Evolutionary conservation across 2,888 invertebrate species (phyloP).

Genomic region (Thecocarcelia acutangulata): DNA sequence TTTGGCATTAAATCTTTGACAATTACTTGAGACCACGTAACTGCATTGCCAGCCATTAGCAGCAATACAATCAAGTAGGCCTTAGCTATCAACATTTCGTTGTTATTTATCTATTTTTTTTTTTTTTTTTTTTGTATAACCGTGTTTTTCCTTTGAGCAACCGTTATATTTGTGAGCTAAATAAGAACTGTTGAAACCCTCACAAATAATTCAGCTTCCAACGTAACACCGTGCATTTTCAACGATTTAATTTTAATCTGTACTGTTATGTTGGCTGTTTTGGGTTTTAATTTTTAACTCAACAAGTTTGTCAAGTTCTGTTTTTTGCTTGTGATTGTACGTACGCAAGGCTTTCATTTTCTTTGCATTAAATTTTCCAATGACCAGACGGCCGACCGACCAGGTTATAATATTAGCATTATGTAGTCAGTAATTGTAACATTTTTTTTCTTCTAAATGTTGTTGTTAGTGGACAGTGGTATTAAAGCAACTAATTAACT

Average conservation of each 20-base stretch:
- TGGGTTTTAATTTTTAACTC: constrained; percentile 3
- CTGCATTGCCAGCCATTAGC: constrained; percentile 38
- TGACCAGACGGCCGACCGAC: constrained; percentile 47
- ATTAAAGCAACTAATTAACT: no score
- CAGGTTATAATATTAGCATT: constrained; percentile 63
- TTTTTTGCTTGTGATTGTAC: constrained; percentile 1
- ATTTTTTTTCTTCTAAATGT: no score
- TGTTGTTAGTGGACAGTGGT: constrained; percentile 27
- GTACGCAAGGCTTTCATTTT: constrained; percentile 57
- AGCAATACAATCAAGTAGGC: constrained; percentile 46
- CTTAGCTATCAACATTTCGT: constrained; percentile 48
- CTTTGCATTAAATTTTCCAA: constrained; percentile 35
- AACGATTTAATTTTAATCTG: constrained; percentile 11
- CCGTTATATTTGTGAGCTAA: constrained; percentile 64
- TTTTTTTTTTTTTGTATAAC: constrained; percentile 1
- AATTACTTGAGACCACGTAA: constrained; percentile 12
- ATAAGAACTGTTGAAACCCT: constrained; percentile 65
- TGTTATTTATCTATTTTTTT: no score
- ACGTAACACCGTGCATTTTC: constrained; percentile 35
- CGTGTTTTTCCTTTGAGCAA: constrained; percentile 41
- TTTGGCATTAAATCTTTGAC: background rate
- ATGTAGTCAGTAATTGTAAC: constrained; percentile 17
- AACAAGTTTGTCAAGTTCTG: constrained; percentile 67
- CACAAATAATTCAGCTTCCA: constrained; percentile 26
- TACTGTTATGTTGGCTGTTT: constrained; percentile 5